phyloP scores from a whole-genome alignment of 2,797 vertebrate species.

The Chelmon rostratus region DNA sequence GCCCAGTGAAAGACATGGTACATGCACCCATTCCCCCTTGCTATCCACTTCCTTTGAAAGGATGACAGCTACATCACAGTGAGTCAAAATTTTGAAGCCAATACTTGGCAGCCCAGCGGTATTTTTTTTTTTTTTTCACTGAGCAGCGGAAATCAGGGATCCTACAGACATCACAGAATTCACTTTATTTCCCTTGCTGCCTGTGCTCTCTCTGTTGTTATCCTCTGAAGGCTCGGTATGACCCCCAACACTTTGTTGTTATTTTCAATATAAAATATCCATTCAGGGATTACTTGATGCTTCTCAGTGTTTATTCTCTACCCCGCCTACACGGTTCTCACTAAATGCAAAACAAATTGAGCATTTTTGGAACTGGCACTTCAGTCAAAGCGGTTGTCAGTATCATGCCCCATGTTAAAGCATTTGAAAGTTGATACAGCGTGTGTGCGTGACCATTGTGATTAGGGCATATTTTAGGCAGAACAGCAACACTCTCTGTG shows the following conservation, averaged over 20 bases:
- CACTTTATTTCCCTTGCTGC: slow-evolving; percentile 83
- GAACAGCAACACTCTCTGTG: slow-evolving; percentile 20
- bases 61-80: slow-evolving; percentile 88
- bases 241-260: slow-evolving; percentile 83
- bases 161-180: slow-evolving; percentile 85
- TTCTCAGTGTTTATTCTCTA: slow-evolving; percentile 78
- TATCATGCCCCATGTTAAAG: slow-evolving; percentile 60
- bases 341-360: slow-evolving; percentile 82
- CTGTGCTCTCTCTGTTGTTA: slow-evolving; percentile 81
- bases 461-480: slow-evolving; percentile 60
- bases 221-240: slow-evolving; percentile 82
- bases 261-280: slow-evolving; percentile 84
- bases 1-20: slow-evolving; percentile 83
- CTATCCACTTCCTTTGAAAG: slow-evolving; percentile 84
- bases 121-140: slow-evolving; percentile 66
- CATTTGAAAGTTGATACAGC: slow-evolving; percentile 65
- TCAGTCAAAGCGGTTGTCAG: slow-evolving; percentile 72
- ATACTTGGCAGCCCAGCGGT: slow-evolving; percentile 81
- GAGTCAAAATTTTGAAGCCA: slow-evolving; percentile 85
- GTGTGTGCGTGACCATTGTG: slow-evolving; percentile 45
- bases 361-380: slow-evolving; percentile 76
- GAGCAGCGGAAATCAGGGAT: slow-evolving; percentile 82
- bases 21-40: slow-evolving; percentile 83
- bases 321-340: slow-evolving; percentile 70
- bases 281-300: slow-evolving; percentile 84